phyloP scores from a whole-genome alignment of 1,140 invertebrate genomes.

The Heliconius eleuchia region DNA sequence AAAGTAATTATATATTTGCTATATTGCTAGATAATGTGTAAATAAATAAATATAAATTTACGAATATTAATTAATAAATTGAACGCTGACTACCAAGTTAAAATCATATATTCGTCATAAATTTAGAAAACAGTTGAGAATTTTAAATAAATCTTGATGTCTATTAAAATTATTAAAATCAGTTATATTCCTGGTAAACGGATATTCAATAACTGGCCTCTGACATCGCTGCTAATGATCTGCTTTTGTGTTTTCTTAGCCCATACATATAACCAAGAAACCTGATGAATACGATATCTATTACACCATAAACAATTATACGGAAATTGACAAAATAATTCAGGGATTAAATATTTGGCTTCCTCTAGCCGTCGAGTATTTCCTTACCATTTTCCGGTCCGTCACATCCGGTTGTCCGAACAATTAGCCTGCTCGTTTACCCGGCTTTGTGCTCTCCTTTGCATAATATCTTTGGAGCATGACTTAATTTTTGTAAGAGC shows the following conservation, averaged over 20 bases:
- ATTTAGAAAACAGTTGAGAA: background rate
- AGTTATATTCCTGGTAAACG: background rate
- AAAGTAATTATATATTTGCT: too few species aligned
- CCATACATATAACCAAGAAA: background rate
- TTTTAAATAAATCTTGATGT: background rate
- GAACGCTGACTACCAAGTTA: too few species aligned
- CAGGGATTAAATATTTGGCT: slow-evolving; percentile 38
- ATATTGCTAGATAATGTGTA: too few species aligned
- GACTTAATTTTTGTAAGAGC: slow-evolving; percentile 53
- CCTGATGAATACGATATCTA: slow-evolving; percentile 1
- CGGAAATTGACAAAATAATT: slow-evolving; percentile 33
- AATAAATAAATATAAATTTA: too few species aligned
- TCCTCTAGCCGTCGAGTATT: slow-evolving; percentile 50
- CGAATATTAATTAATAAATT: too few species aligned
- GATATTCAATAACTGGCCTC: background rate
- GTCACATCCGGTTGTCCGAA: slow-evolving; percentile 58
- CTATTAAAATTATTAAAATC: background rate
- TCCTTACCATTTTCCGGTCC: slow-evolving; percentile 56
- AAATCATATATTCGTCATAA: too few species aligned
- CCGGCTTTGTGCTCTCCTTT: slow-evolving; percentile 44
- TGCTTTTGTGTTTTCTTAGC: background rate
- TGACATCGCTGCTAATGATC: background rate
- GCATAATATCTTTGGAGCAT: slow-evolving; percentile 49
- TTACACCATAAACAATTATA: slow-evolving; percentile 19
- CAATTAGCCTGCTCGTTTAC: slow-evolving; percentile 51